A percentile compares a stretch with the other conserved stretches of the same genome.
Evolutionary conservation across 2,888 invertebrate species (phyloP).

Genomic region (Amphiduros pacificus): DNA sequence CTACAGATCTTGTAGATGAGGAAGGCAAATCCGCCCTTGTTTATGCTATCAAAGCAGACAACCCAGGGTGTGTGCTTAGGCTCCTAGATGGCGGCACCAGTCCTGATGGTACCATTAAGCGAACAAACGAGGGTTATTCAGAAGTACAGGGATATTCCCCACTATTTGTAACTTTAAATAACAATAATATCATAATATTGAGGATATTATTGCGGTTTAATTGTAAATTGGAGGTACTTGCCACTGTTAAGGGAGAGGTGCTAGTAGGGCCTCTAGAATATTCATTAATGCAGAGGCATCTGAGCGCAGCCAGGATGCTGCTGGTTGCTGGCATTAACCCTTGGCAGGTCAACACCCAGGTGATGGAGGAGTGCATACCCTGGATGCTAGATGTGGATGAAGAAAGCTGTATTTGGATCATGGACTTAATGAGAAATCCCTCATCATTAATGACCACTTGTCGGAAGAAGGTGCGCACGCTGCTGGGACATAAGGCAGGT

Average conservation of each 20-base stretch:
- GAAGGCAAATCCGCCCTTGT: neutral
- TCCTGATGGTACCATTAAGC: neutral
- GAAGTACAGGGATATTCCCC: neutral
- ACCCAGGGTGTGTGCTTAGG: neutral
- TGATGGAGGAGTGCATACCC: neutral
- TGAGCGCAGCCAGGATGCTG: neutral
- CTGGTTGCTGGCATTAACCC: neutral
- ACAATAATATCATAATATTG: neutral
- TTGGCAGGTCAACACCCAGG: neutral
- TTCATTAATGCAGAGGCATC: neutral
- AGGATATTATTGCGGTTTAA: neutral
- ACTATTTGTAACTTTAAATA: neutral
- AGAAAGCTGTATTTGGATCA: neutral
- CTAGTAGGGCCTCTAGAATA: neutral
- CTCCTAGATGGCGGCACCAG: neutral
- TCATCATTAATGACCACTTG: too few relatives aligned
- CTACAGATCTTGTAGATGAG: neutral
- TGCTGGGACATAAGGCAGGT: too few relatives aligned
- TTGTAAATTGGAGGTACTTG: neutral
- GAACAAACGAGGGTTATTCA: neutral
- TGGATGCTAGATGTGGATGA: neutral
- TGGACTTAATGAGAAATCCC: neutral
- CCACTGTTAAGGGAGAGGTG: neutral
- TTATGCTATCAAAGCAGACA: neutral
- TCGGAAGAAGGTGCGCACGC: too few relatives aligned